These are phyloP conservation scores for Podarcis cretensis DNA, from an alignment of 2,113 vertebrate genomes.

Conservation along the genomic window DNA sequence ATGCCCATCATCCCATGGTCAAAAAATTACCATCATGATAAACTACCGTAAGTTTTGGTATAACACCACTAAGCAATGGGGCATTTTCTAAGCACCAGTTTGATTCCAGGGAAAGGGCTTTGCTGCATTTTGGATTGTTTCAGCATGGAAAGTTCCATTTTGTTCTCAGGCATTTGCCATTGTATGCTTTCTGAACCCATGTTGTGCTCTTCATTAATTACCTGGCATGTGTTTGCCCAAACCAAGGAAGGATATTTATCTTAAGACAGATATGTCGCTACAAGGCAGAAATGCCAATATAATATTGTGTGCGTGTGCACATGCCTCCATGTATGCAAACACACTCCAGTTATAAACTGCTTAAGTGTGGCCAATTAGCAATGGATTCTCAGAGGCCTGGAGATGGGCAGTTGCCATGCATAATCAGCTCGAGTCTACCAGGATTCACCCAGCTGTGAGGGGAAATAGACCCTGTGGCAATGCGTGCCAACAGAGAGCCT, in stretches of 20 bases:
- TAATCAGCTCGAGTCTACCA: background rate
- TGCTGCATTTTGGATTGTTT: background rate
- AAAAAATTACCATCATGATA: no score
- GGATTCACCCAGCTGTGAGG: background rate
- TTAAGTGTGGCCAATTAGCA: slow-evolving; percentile 3
- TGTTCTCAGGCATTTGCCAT: background rate
- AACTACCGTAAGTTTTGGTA: no score
- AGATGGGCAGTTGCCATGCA: background rate
- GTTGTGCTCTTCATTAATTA: background rate
- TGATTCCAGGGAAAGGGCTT: background rate
- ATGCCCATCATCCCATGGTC: no score
- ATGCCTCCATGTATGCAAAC: background rate
- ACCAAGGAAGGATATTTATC: background rate
- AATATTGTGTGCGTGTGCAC: background rate
- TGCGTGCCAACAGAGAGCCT: background rate
- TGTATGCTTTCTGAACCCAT: background rate
- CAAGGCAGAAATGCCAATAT: background rate
- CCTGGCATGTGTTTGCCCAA: background rate
- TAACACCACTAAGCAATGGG: background rate
- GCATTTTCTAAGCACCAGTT: background rate
- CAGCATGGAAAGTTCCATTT: background rate
- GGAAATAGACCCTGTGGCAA: background rate
- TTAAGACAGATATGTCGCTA: background rate
- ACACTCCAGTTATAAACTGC: background rate
- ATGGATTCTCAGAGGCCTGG: background rate